phyloP scores from a whole-genome alignment of 30 jellyfish, hydroid and myxozoan genomes.

The Hydra vulgaris region DNA sequence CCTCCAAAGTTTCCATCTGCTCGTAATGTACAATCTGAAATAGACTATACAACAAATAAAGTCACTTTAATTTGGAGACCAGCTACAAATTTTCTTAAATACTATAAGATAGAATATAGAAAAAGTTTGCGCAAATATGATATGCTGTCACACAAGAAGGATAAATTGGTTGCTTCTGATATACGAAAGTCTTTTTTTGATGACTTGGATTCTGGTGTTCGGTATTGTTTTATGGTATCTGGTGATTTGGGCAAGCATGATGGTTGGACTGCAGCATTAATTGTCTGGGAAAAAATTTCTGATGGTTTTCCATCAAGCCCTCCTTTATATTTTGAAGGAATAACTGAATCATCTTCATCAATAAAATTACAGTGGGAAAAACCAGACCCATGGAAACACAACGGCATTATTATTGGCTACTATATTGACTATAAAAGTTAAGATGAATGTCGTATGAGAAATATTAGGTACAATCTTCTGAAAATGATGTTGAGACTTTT shows the following conservation, averaged over 20 bases:
- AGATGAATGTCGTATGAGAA: slow-evolving; percentile 1
- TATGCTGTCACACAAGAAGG: too few species aligned
- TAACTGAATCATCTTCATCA: slow-evolving; percentile 83
- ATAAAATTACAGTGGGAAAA: too few species aligned
- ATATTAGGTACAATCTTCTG: slow-evolving; percentile 14
- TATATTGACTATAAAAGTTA: slow-evolving; percentile 33
- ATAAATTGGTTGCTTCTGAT: too few species aligned
- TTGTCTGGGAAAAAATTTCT: slow-evolving; percentile 73
- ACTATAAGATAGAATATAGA: slow-evolving; percentile 63
- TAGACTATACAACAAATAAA: slow-evolving; percentile 22
- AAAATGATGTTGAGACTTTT: slow-evolving; percentile 30
- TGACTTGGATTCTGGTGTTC: too few species aligned
- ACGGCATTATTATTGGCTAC: slow-evolving; percentile 60
- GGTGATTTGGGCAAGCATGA: too few species aligned
- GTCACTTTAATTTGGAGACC: slow-evolving; percentile 74
- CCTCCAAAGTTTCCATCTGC: slow-evolving; percentile 84
- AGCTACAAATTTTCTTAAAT: slow-evolving; percentile 35
- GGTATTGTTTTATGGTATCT: too few species aligned
- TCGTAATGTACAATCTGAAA: slow-evolving; percentile 42
- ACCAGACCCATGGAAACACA: slow-evolving; percentile 89
- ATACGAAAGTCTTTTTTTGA: too few species aligned
- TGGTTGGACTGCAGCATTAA: too few species aligned
- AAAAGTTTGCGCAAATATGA: slow-evolving; percentile 54
- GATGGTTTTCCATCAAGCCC: slow-evolving; percentile 78
- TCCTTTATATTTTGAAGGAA: slow-evolving; percentile 57